Conservation (phyloP, 2,797 vertebrate species). For the Naso thynnoides region DNA sequence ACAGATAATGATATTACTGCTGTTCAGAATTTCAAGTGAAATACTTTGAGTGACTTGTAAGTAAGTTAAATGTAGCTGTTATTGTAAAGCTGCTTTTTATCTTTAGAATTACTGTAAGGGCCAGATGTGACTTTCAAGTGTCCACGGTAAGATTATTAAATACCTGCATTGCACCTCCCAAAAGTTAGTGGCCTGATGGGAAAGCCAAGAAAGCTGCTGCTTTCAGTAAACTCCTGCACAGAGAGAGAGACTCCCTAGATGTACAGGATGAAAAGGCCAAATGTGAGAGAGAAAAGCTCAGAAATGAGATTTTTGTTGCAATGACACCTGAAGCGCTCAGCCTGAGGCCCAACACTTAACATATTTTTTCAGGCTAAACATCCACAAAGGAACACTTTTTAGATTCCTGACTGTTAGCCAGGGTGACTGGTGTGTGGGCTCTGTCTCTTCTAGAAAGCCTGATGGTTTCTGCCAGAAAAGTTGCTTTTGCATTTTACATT, state of each 20-base stretch:
- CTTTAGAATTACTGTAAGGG: too few relatives aligned
- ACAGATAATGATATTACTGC: too few relatives aligned
- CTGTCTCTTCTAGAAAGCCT: neutral
- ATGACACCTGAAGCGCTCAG: neutral
- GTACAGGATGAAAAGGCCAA: neutral
- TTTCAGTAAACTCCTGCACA: neutral
- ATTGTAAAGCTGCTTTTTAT: neutral
- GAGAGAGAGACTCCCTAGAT: neutral
- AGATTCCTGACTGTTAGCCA: neutral
- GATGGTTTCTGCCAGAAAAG: neutral
- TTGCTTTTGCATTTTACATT: neutral
- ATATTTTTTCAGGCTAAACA: constrained; percentile 13
- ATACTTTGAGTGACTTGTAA: neutral
- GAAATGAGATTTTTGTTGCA: neutral
- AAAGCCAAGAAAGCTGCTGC: neutral
- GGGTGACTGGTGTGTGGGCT: neutral
- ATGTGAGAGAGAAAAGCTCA: neutral
- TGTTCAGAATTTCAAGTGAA: neutral
- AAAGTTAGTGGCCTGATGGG: neutral
- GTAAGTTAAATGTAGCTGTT: neutral
- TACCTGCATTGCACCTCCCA: neutral
- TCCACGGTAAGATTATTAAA: neutral
- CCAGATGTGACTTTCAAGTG: neutral
- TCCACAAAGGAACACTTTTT: neutral
- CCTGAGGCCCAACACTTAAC: neutral